Percentiles rank a stretch among this genome's conserved stretches.
Conservation (phyloP, 2,888 invertebrate genomes). For the Cyclophora albipunctata region DNA sequence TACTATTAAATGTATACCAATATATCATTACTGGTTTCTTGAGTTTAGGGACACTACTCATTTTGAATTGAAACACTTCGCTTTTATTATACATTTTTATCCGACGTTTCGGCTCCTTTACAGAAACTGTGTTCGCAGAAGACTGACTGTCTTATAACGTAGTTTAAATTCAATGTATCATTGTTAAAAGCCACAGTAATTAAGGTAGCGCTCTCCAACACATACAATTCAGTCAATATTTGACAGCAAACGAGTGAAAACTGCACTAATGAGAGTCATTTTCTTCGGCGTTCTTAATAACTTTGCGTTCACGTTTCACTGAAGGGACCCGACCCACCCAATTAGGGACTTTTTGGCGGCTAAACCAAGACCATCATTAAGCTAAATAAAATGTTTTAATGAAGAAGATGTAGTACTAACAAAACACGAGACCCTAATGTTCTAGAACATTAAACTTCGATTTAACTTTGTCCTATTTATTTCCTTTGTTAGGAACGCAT, state of each 20-base stretch:
- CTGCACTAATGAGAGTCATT: conserved; percentile 12
- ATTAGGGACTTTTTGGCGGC: conserved; percentile 12
- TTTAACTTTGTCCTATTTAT: conserved; percentile 2
- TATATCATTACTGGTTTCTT: no score
- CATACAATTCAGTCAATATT: conserved; percentile 9
- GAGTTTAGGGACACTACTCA: no score
- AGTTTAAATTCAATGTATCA: no score
- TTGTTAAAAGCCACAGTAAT: no score
- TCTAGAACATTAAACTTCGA: conserved; percentile 4
- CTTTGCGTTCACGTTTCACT: conserved; percentile 10
- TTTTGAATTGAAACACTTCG: no score
- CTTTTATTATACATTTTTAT: no score
- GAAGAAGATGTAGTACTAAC: conserved; percentile 6
- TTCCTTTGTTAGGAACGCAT: no score
- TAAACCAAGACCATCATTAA: conserved; percentile 9
- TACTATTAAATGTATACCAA: no score
- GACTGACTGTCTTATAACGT: no score
- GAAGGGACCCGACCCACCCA: conserved; percentile 6
- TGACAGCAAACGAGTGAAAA: conserved; percentile 1
- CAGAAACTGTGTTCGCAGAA: no score
- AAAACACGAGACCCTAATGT: conserved; percentile 6
- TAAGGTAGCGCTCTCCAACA: not conserved
- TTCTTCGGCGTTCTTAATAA: conserved; percentile 4
- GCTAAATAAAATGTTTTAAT: conserved; percentile 12
- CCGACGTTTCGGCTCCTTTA: no score